These are phyloP conservation scores for Phthorimaea operculella DNA, from an alignment of 1,140 invertebrate genomes.

Conservation along the genomic window DNA sequence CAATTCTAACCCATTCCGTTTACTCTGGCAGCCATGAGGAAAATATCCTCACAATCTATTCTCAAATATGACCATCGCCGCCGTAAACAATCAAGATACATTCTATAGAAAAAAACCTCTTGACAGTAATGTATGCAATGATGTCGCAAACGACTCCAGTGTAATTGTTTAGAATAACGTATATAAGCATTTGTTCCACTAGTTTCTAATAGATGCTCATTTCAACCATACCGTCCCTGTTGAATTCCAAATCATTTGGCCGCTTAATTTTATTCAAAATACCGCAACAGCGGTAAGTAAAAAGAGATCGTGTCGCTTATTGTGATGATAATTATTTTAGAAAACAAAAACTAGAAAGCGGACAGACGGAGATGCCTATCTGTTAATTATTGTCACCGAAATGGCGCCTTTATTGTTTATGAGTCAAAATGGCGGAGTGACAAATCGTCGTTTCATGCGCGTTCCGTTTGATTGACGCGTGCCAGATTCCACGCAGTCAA, in stretches of 20 bases:
- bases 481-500: conserved; percentile 49
- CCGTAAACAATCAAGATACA: background rate
- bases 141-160: conserved; percentile 1
- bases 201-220: conserved; percentile 33
- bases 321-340: conserved; percentile 66
- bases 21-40: background rate
- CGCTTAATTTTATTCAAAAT: conserved; percentile 62
- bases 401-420: conserved; percentile 57
- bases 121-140: conserved; percentile 4
- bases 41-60: too few relatives aligned
- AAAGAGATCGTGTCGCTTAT: conserved; percentile 59
- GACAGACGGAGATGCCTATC: conserved; percentile 52
- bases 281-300: conserved; percentile 60
- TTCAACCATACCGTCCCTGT: conserved; percentile 31
- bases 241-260: conserved; percentile 45
- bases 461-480: conserved; percentile 64
- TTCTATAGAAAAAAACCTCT: background rate
- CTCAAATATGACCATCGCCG: too few relatives aligned
- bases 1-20: background rate
- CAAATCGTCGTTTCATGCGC: conserved; percentile 56
- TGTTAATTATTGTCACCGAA: conserved; percentile 66
- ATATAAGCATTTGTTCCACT: conserved; percentile 32
- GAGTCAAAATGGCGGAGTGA: conserved; percentile 60
- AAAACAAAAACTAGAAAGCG: conserved; percentile 67
- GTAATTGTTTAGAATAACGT: conserved; percentile 7